Evolutionary conservation across 2,113 vertebrate species (phyloP), one percentile per base, ranked within the genome.

Genomic region (Prionailurus bengalensis): DNA sequence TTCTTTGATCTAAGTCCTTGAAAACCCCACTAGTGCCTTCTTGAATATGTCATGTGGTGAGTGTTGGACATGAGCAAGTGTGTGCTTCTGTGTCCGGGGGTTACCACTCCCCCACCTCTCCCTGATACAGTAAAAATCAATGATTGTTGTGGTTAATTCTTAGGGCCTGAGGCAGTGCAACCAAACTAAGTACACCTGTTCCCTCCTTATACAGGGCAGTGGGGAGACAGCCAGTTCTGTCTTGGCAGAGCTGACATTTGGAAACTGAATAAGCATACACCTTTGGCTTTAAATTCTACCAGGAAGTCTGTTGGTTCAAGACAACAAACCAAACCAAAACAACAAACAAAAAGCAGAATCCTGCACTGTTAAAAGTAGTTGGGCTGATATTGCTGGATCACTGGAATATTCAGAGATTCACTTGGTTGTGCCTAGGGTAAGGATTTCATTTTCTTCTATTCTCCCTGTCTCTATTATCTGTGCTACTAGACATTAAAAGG

Each of bases 1-100:
- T 98, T 79, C 87, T 97, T 97, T 96, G 96, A 97, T 97, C 70
- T 88, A 97, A 88, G 8, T 3, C 76, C 71, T 96, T 98, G 94
- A 98, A 95, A 96, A 66, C 21, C 80, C 33, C 89, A 83, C 73
- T 63, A 84, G 70, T 89, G 96, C 66, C 76, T 97, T 70, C 92
- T 96, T 97, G 68, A 97, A 95, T 31, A 58, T 89, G 94, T 93
- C 92, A 65, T 79, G 45, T 93, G 89, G 51, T 65, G 90, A 85
- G 68, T 82, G 91, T 84, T 85, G 89, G 65, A 63, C 48, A 16
- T 8, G 58, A 68, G 0, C 25, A 89, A 98, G 96, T 90, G 95
- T 61, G 74, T 94, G 88, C 39, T 51, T 97, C 36, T 93, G 2
- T 68, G 39, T 85, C 29, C 21, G 48, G 36, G 29, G n/a, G 80